Percentiles rank a stretch among this genome's conserved stretches.
These are phyloP conservation scores for Diaprepes abbreviatus DNA, from an alignment of 2,888 invertebrate genomes.

Conservation along the genomic window DNA sequence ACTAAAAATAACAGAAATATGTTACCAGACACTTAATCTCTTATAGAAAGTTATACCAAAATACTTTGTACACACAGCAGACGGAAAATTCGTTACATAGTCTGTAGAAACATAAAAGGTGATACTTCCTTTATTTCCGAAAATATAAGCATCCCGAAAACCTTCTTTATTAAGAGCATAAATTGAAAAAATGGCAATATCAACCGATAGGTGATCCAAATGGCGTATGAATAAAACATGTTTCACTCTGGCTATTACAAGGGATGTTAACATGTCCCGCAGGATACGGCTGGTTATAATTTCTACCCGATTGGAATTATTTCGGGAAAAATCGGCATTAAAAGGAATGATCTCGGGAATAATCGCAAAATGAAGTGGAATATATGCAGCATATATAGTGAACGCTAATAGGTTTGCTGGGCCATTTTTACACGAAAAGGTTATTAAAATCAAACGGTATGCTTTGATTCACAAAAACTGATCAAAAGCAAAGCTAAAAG, in stretches of 20 bases:
- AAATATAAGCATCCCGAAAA: conserved; percentile 20
- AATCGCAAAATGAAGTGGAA: conserved; percentile 35
- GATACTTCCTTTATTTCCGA: too few relatives aligned
- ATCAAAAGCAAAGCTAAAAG: too few relatives aligned
- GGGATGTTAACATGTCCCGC: conserved; percentile 27
- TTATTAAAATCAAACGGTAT: conserved; percentile 23
- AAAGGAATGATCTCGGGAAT: conserved; percentile 35
- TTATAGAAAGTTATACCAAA: too few relatives aligned
- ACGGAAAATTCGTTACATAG: too few relatives aligned
- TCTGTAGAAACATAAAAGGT: neutral
- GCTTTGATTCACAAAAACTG: neutral
- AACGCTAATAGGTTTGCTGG: conserved; percentile 24
- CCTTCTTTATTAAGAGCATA: neutral
- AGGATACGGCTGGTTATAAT: conserved; percentile 26
- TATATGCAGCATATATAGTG: conserved; percentile 19
- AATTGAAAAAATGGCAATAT: conserved; percentile 19
- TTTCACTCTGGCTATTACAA: conserved; percentile 22
- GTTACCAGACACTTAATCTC: too few relatives aligned
- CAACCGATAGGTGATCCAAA: conserved; percentile 5
- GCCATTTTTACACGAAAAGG: conserved; percentile 10
- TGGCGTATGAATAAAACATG: conserved; percentile 30
- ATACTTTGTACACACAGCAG: too few relatives aligned
- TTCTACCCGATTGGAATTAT: conserved; percentile 32
- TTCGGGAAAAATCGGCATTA: conserved; percentile 37
- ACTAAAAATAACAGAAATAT: too few relatives aligned